These are phyloP conservation scores for Caenorhabditis sp. DNA, from an alignment of 2,888 invertebrate genomes.

Conservation along the genomic window DNA sequence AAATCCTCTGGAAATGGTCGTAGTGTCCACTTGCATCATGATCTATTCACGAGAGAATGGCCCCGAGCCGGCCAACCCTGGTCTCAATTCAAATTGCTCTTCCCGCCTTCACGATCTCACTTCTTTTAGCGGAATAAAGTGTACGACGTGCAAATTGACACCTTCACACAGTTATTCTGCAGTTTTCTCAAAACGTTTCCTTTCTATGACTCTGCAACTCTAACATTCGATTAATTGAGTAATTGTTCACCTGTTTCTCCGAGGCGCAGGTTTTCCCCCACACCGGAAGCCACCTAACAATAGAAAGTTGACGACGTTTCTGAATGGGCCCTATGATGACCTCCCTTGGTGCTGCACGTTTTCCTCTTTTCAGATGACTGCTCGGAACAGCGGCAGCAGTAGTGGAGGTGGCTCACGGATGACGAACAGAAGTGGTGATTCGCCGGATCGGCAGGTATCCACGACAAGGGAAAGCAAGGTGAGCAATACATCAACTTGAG, in stretches of 20 bases:
- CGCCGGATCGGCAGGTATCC: constrained; percentile 51
- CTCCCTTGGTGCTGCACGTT: background rate
- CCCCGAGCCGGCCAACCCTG: constrained; percentile 18
- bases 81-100: constrained; percentile 28
- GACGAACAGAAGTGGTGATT: constrained; percentile 28
- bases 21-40: constrained; percentile 60
- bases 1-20: constrained; percentile 56
- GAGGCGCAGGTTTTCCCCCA: background rate
- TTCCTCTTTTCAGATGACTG: constrained; percentile 32
- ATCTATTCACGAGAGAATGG: constrained; percentile 59
- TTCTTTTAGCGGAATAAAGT: background rate
- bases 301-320: constrained; percentile 37
- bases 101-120: background rate
- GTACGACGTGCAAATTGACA: background rate
- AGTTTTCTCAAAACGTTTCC: background rate
- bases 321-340: constrained; percentile 18
- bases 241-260: background rate
- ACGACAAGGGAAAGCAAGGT: constrained; percentile 51
- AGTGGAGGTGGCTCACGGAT: constrained; percentile 25
- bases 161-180: background rate
- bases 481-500: constrained; percentile 23
- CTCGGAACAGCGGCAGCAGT: constrained; percentile 34
- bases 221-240: background rate
- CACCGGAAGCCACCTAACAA: constrained; percentile 47
- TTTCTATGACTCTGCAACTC: background rate